phyloP scores from a whole-genome alignment of 2,113 vertebrate genomes.

The Scatophagus argus region DNA sequence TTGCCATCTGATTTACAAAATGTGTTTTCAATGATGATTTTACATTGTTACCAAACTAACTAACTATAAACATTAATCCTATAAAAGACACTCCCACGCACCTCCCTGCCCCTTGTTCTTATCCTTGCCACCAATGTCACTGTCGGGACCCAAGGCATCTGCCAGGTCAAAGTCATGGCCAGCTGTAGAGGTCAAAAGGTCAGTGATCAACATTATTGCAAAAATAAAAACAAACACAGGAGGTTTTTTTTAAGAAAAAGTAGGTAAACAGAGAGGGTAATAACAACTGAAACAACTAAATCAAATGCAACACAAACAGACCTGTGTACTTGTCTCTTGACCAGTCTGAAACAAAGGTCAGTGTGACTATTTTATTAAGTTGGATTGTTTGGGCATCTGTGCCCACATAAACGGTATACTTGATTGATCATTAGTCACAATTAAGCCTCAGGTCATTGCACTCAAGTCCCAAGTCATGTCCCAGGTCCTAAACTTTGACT shows the following conservation, averaged over 20 bases:
- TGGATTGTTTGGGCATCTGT: not conserved
- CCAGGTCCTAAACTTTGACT: too few species aligned
- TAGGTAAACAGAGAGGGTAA: not conserved
- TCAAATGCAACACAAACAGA: not conserved
- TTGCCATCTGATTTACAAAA: not conserved
- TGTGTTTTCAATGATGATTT: not conserved
- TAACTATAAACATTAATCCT: not conserved
- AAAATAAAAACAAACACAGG: not conserved
- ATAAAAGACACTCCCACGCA: constrained; percentile 50
- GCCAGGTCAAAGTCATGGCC: constrained; percentile 82
- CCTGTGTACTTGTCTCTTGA: not conserved
- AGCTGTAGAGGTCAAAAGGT: constrained; percentile 51
- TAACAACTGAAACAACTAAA: not conserved
- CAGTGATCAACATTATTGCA: not conserved
- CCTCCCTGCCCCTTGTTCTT: constrained; percentile 73
- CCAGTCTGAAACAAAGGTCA: not conserved
- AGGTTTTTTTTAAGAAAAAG: not conserved
- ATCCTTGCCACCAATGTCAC: constrained; percentile 80
- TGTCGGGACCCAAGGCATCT: constrained; percentile 88
- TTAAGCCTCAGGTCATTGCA: too few species aligned
- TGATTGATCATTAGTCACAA: too few species aligned
- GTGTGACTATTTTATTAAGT: not conserved
- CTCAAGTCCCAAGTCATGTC: too few species aligned
- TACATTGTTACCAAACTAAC: not conserved
- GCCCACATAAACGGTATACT: not conserved